A percentile compares a stretch with the other conserved stretches of the same genome.
Evolutionary conservation across 2,888 invertebrate genomes (phyloP).

Genomic region (Aspidiotus rigidus): DNA sequence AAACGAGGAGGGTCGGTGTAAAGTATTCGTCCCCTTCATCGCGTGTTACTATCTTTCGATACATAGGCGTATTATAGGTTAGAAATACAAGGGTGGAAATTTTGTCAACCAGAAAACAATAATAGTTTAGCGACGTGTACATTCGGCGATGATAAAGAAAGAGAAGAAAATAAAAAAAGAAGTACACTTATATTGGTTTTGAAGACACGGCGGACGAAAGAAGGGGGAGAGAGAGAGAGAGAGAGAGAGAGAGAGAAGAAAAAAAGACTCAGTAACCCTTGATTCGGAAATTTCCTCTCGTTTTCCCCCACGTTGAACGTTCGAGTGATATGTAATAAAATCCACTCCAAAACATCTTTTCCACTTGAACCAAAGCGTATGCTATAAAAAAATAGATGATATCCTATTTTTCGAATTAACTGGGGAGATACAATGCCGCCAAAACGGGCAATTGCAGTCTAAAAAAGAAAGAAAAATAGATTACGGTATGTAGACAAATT

Average conservation of each 20-base stretch:
- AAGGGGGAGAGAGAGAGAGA: background rate
- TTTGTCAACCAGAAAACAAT: slow-evolving; percentile 33
- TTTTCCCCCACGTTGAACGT: slow-evolving; percentile 10
- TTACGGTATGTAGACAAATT: no score
- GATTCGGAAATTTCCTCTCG: slow-evolving; percentile 27
- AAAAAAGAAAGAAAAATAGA: no score
- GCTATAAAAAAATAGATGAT: slow-evolving; percentile 6
- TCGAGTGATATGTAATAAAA: slow-evolving; percentile 32
- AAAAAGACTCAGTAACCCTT: slow-evolving; percentile 30
- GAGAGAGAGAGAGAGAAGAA: slow-evolving; percentile 9
- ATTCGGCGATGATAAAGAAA: slow-evolving; percentile 21
- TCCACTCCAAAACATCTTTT: slow-evolving; percentile 20
- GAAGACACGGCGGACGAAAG: background rate
- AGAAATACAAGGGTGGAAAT: slow-evolving; percentile 27
- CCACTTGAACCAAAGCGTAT: background rate
- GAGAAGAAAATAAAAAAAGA: background rate
- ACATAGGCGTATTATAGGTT: slow-evolving; percentile 16
- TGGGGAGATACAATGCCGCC: background rate
- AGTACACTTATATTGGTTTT: slow-evolving; percentile 23
- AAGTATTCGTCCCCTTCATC: background rate
- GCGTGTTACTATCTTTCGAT: background rate
- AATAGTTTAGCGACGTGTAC: slow-evolving; percentile 26
- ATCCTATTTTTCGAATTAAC: slow-evolving; percentile 17
- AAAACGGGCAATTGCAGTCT: no score
- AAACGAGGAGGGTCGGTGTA: background rate